These are phyloP conservation scores for Linyphia triangularis DNA, from an alignment of 2,888 invertebrate genomes.

Conservation along the genomic window DNA sequence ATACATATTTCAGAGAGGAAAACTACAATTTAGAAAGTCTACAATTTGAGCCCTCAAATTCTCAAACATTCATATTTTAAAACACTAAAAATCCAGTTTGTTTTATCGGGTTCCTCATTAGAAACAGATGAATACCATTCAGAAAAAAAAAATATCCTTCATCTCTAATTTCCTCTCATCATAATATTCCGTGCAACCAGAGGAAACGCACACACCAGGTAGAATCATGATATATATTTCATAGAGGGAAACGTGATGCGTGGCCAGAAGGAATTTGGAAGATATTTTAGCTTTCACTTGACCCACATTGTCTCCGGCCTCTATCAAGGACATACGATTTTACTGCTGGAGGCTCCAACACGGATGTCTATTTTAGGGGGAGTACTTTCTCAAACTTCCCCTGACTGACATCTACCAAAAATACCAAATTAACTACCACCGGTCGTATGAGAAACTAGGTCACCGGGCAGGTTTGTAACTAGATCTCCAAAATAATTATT, in stretches of 20 bases:
- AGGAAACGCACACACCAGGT: not conserved
- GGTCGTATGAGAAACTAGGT: not conserved
- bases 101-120: too few species aligned
- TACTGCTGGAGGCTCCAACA: not conserved
- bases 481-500: not conserved
- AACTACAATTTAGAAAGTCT: too few species aligned
- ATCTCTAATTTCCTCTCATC: not conserved
- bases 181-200: not conserved
- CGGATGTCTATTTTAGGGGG: conserved; percentile 1
- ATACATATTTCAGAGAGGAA: too few species aligned
- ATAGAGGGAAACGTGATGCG: not conserved
- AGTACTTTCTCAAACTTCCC: not conserved
- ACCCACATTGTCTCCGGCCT: not conserved
- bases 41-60: too few species aligned
- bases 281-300: conserved; percentile 27
- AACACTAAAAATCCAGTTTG: too few species aligned
- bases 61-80: too few species aligned
- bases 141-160: not conserved
- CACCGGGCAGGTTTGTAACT: not conserved
- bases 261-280: not conserved
- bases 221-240: not conserved
- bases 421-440: not conserved
- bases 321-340: conserved; percentile 30
- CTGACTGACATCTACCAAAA: not conserved
- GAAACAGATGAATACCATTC: too few species aligned